Percentiles rank a stretch among this genome's conserved stretches.
These are phyloP conservation scores for Melanotaenia nigrans DNA, from an alignment of 2,797 vertebrate genomes.

Conservation along the genomic window DNA sequence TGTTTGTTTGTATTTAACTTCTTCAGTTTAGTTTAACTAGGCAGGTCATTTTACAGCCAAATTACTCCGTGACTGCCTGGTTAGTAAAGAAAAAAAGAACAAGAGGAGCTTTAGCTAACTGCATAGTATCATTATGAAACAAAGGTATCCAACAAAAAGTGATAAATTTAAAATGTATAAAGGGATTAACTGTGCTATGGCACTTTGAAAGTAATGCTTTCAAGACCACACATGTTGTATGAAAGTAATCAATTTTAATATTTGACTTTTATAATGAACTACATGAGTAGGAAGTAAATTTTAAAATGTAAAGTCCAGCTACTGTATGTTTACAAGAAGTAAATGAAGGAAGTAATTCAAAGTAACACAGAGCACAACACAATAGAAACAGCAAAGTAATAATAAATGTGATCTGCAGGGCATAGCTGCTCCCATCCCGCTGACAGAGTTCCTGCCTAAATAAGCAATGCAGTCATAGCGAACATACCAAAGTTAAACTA, in stretches of 20 bases:
- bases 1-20: conserved; percentile 56
- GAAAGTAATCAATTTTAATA: background rate
- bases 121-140: background rate
- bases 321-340: background rate
- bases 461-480: conserved; percentile 46
- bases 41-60: conserved; percentile 43
- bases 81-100: conserved; percentile 1
- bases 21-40: conserved; percentile 54
- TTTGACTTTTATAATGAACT: background rate
- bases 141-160: background rate
- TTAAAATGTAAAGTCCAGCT: background rate
- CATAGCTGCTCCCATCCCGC: conserved; percentile 22
- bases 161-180: background rate
- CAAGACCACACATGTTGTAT: conserved; percentile 21
- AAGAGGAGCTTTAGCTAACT: background rate
- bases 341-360: background rate
- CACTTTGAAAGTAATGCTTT: conserved; percentile 24
- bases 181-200: background rate
- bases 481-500: conserved; percentile 58
- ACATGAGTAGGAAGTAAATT: background rate
- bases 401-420: conserved; percentile 33
- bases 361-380: background rate
- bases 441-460: conserved; percentile 29
- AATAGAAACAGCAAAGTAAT: background rate
- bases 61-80: conserved; percentile 13